These are phyloP conservation scores for Clamator glandarius DNA, from an alignment of 2,797 vertebrate species.

Conservation along the genomic window DNA sequence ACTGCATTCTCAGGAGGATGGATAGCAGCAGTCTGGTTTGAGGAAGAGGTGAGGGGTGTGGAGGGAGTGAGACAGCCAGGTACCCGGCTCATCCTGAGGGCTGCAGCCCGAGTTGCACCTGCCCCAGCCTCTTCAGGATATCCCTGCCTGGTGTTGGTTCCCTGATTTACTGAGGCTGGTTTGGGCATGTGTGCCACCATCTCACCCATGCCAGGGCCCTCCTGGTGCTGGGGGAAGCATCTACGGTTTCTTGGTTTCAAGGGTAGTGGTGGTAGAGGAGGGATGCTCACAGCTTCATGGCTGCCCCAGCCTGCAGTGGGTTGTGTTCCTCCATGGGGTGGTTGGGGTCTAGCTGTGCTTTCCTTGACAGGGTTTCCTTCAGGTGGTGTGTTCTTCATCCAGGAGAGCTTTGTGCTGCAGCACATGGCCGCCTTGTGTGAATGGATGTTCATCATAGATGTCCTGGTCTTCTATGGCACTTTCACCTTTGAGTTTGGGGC, in stretches of 20 bases:
- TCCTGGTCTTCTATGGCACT: constrained; percentile 95
- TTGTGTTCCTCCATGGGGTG: not conserved
- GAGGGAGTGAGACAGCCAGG: not conserved
- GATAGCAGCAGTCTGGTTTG: not conserved
- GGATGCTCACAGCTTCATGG: fast-evolving
- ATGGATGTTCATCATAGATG: constrained; percentile 96
- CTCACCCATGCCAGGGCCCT: fast-evolving
- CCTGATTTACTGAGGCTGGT: not conserved
- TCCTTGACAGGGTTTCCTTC: constrained; percentile 73
- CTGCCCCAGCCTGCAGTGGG: not conserved
- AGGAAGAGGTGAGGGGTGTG: not conserved
- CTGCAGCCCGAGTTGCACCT: not conserved
- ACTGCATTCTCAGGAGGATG: not conserved
- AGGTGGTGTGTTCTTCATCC: constrained; percentile 93
- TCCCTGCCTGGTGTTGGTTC: not conserved
- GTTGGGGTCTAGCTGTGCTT: not conserved
- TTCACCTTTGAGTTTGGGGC: constrained; percentile 97
- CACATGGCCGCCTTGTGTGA: constrained; percentile 94
- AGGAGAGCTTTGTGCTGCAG: constrained; percentile 92
- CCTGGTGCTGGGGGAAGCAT: not conserved
- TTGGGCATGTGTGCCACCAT: fast-evolving
- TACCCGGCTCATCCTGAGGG: not conserved
- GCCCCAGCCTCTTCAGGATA: not conserved
- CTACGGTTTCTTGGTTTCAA: not conserved
- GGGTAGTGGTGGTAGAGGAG: not conserved